Evolutionary conservation across 2,113 vertebrate species (phyloP), one percentile per base, ranked within the genome.

Genomic region (Brienomyrus brachyistius): DNA sequence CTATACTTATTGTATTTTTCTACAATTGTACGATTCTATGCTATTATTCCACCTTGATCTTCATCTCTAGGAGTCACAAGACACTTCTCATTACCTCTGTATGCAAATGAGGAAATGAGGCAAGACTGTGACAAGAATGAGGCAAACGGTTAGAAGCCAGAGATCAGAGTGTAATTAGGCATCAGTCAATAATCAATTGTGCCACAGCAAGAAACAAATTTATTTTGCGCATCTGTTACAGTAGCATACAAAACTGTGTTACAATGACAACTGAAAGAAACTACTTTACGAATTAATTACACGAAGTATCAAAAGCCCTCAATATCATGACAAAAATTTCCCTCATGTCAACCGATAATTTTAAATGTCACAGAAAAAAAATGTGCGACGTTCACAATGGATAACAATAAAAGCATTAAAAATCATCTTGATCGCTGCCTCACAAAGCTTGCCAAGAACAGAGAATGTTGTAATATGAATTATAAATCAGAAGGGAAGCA

Each of bases 51-150:
- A 31, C 31, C 10, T 70, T 70, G 10, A 15, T 13, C 62, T 4
- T 66, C 23, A 62, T 7, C 23, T n/a, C 56, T n/a, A 0, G 23
- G 56, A 8, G 56, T n/a, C 7, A 62, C 56, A 62, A n/a, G 56
- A 62, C 8, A 8, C 54, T 59, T 59, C 54, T 59, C 54, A n/a
- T 59, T 59, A n/a, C 21, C 56, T 23, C 56, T 8, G 21, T 59
- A 56, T 54, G 90, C 84, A 91, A 91, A 92, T 56, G 92, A 91
- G 66, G 66, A 17, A 74, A 74, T 1, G 27, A 27, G 59, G 59
- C 31, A 5, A 40, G 70, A 15, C 19, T 19, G 40, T 9, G 21
- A 59, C 17, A 62, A 62, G 59, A 27, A 10, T 23, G 62, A 66
- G 62, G 62, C n/a, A 66, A 66, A 10, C 27, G 10, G 62, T 70